Percentiles rank a stretch among this genome's conserved stretches.
Evolutionary conservation across 2,113 vertebrate genomes (phyloP).

Genomic region (Chionodraco myersi): DNA sequence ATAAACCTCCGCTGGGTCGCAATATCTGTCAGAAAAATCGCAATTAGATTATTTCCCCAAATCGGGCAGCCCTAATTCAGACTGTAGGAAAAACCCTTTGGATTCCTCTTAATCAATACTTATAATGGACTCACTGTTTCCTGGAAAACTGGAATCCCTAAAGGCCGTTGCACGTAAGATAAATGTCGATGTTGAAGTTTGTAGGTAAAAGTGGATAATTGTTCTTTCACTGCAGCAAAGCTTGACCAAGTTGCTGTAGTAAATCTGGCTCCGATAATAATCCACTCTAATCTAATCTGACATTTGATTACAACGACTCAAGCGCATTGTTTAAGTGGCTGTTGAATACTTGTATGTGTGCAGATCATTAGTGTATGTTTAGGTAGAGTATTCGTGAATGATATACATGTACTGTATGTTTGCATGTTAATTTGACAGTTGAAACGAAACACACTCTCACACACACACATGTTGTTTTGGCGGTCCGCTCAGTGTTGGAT

Average conservation of each 20-base stretch:
- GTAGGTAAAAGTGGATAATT: too few relatives aligned
- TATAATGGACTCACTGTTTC: conserved; percentile 17
- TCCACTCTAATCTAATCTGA: not conserved
- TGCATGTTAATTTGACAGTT: conserved; percentile 14
- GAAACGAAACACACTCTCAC: conserved; percentile 14
- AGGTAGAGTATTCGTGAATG: not conserved
- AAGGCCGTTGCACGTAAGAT: not conserved
- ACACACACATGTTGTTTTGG: conserved; percentile 2
- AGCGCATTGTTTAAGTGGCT: not conserved
- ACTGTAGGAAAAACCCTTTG: not conserved
- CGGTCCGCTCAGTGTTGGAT: conserved; percentile 41
- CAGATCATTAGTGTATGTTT: not conserved
- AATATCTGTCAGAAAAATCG: too few relatives aligned
- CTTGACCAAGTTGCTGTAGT: conserved; percentile 1
- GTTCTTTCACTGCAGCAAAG: conserved; percentile 15
- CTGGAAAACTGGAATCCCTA: not conserved
- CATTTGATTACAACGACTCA: not conserved
- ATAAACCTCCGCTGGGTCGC: too few relatives aligned
- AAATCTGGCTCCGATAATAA: not conserved
- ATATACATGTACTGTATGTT: not conserved
- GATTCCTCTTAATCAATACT: not conserved
- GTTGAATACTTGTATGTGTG: not conserved
- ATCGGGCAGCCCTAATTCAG: too few relatives aligned
- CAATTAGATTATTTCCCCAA: too few relatives aligned
- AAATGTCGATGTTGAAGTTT: not conserved